Evolutionary conservation across 2,888 invertebrate species (phyloP), one percentile per base, ranked within the genome.

Genomic region (Uloborus plumipes): DNA sequence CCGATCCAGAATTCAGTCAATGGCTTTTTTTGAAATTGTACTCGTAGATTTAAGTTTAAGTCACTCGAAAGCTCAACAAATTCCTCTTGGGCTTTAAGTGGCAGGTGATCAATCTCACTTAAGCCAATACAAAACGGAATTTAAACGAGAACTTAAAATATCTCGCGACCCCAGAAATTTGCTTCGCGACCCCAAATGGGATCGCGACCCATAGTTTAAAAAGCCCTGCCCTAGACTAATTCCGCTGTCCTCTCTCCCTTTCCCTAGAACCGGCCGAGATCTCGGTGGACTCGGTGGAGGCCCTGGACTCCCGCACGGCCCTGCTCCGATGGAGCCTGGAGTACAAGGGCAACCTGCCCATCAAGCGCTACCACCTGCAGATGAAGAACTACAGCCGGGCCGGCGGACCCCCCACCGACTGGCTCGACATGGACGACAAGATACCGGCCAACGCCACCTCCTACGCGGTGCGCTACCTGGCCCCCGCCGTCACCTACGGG

Each of bases 381-480:
- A 84, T 85, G 81, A 84, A 84, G 61, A 85, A 85, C 75, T 85
- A 83, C 58, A 85, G 85, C 75, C 81, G 85, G n/a, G 85, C 78
- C 18, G 85, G 84, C 14, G 39, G 39, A 1, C 9, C 39, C n/a
- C n/a, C n/a, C 7, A 73, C 81, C 4, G 85, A 85, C 58, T 85
- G 85, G 85, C 69, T 85, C 65, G 85, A 85, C 58, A 84, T 85
- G 78, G 85, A 85, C 70, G 84, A 85, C 59, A 84, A 85, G 59
- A 85, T 85, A 22, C 84, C 84, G 11, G 53, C 85, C 18, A 85
- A 85, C 58, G 77, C 84, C 49, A 84, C 84, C 14, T 65, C 64
- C 55, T 85, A 86, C 73, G 84, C 85, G 2, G 82, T 86, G 39
- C 55, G 80, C 2, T 83, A 85, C 50, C 72, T 86, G 61, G 84